Evolutionary conservation across 2,888 invertebrate species (phyloP), one percentile per base, ranked within the genome.

Genomic region (Drosophila kuntzei): DNA sequence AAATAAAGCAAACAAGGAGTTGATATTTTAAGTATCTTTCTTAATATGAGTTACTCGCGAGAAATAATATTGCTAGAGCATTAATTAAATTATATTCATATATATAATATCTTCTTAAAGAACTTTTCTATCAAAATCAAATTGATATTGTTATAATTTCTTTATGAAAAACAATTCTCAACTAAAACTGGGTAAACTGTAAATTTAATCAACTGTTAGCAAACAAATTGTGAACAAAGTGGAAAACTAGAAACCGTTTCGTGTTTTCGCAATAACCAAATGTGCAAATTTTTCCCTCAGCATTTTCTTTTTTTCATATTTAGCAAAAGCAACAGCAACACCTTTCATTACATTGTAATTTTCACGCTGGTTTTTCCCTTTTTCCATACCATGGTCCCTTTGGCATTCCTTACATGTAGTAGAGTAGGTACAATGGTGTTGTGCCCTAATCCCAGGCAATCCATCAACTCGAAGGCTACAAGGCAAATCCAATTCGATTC

Each of bases 401-500:
- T 50, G 58, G 72, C 73, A 75, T 77, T 71, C 62, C 67, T 43
- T 37, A 39, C 9, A 51, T 39, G 12, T 16, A 16, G 25, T 36
- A 18, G 9, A 4, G 25, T 12, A 25, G 50, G 50, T 37, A 51
- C 25, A 37, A 27, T 54, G 54, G 58, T 27, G 66, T 53, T 63
- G 44, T 39, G 61, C 61, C 70, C 79, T 82, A 82, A 82, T 87
- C 85, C 87, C 73, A 54, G 46, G 72, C 79, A 75, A 82, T 87
- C 87, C 85, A 82, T 87, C 85, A 80, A 86, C 71, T 83, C 64
- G 55, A 22, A 39, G 62, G 78, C 71, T 62, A 73, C 80, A 65
- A 76, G 58, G 71, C 73, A 87, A 82, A 82, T 88, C 86, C 86
- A 82, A 84, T 84, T 88, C 89, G 83, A 50, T 82, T 77, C 83